phyloP scores from a whole-genome alignment of 2,113 vertebrate genomes.

The Cavia porcellus region DNA sequence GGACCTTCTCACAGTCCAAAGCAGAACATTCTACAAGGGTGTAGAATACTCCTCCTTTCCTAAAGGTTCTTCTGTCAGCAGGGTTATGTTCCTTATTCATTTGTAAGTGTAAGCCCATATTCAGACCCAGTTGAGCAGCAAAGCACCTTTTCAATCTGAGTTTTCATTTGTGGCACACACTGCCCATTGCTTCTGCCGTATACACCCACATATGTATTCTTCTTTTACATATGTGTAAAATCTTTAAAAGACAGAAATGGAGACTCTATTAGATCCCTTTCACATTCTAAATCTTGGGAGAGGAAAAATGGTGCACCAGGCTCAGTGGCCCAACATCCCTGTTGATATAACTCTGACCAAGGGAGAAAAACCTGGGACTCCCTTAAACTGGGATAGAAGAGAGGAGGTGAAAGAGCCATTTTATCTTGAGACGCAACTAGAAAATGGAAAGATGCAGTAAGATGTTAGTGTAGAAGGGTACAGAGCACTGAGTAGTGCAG shows the following conservation, averaged over 20 bases:
- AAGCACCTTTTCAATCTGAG: background rate
- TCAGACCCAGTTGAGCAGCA: background rate
- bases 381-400: background rate
- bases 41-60: no score
- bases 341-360: background rate
- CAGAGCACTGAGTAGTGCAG: background rate
- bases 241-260: background rate
- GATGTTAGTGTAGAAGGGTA: background rate
- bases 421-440: background rate
- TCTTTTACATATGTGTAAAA: background rate
- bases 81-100: background rate
- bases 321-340: background rate
- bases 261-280: background rate
- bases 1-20: background rate
- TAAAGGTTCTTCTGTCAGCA: background rate
- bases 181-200: background rate
- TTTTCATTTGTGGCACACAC: background rate
- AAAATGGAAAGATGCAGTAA: background rate
- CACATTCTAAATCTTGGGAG: background rate
- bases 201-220: background rate
- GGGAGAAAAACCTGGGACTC: background rate
- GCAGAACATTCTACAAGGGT: background rate
- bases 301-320: fast-evolving
- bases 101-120: background rate
- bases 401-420: background rate